These are phyloP conservation scores for Ifrita kowaldi DNA, from an alignment of 2,113 vertebrate species.

Conservation along the genomic window DNA sequence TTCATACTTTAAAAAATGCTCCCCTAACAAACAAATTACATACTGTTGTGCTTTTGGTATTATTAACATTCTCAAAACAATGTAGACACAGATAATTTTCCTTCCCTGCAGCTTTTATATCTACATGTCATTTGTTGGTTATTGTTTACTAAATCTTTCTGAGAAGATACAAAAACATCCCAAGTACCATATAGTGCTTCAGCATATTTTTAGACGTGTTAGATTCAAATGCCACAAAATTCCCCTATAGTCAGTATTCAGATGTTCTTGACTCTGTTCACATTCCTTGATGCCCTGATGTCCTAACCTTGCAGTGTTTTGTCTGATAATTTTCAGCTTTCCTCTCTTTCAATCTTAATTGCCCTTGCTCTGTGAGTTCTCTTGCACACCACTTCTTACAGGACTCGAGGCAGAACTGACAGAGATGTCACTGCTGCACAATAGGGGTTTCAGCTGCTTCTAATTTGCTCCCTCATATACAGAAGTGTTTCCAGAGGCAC, in stretches of 20 bases:
- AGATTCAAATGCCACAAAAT: not conserved
- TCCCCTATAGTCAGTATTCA: not conserved
- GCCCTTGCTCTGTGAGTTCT: not conserved
- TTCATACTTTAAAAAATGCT: not conserved
- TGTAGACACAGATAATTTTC: not conserved
- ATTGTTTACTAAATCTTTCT: not conserved
- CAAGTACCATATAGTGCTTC: not conserved
- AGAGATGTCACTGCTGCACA: not conserved
- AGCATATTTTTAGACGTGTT: not conserved
- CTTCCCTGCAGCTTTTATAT: not conserved
- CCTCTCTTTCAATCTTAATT: not conserved
- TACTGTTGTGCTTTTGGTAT: not conserved
- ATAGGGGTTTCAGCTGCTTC: not conserved
- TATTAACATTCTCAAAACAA: not conserved
- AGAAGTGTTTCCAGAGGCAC: constrained; percentile 11
- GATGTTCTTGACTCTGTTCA: not conserved
- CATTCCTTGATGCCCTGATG: not conserved
- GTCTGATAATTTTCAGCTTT: not conserved
- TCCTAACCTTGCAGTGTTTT: not conserved
- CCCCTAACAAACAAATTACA: not conserved
- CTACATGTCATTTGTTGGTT: not conserved
- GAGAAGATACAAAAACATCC: not conserved
- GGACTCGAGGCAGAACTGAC: not conserved
- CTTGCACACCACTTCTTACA: not conserved
- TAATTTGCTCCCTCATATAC: not conserved